These are phyloP conservation scores for Dinoponera quadriceps DNA, from an alignment of 1,140 invertebrate species.

Conservation along the genomic window DNA sequence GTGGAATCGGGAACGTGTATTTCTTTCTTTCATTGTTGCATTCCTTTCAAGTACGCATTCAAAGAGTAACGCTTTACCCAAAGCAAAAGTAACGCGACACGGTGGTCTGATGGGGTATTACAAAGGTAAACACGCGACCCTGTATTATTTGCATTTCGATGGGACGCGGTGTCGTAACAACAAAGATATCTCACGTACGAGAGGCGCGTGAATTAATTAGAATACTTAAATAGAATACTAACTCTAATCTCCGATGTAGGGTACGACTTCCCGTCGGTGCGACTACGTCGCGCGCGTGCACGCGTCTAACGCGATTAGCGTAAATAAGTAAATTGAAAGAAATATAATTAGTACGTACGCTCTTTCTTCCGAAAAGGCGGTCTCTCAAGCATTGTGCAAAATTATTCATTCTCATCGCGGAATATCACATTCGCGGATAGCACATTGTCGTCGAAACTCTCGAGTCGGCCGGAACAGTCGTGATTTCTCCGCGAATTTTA, in stretches of 20 bases:
- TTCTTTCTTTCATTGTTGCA: conserved; percentile 31
- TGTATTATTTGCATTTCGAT: conserved; percentile 57
- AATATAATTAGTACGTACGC: not conserved
- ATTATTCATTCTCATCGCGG: too few relatives aligned
- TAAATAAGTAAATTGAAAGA: not conserved
- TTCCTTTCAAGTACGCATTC: conserved; percentile 18
- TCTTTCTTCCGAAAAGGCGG: too few relatives aligned
- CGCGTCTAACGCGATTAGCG: not conserved
- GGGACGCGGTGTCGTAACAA: not conserved
- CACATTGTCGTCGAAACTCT: too few relatives aligned
- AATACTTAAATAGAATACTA: too few relatives aligned
- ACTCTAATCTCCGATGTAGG: not conserved
- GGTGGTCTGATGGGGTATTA: conserved; percentile 46
- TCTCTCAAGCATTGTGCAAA: too few relatives aligned
- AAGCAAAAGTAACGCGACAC: conserved; percentile 30
- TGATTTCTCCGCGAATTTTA: too few relatives aligned
- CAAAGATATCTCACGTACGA: conserved; percentile 32
- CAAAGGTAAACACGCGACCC: conserved; percentile 53
- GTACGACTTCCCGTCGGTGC: not conserved
- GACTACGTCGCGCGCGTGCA: not conserved
- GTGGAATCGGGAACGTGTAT: not conserved
- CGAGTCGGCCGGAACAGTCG: too few relatives aligned
- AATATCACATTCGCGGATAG: too few relatives aligned
- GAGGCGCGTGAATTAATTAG: conserved; percentile 35
- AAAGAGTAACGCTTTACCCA: not conserved